Percentiles rank a stretch among this genome's conserved stretches.
Evolutionary conservation across 2,888 invertebrate genomes (phyloP).

Genomic region (Chirona hameri): DNA sequence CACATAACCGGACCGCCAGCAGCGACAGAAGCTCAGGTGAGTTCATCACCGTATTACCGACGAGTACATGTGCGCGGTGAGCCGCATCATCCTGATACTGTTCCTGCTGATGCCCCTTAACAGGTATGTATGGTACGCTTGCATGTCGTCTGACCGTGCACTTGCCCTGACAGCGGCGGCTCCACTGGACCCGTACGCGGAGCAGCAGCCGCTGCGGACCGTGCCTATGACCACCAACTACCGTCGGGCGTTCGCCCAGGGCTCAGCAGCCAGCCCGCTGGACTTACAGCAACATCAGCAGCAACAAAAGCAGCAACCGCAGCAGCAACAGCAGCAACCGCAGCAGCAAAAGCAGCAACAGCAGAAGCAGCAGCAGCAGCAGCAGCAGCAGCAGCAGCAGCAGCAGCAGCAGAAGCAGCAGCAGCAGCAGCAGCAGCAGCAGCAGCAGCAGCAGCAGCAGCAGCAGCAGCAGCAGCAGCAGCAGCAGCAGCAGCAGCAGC

Average conservation of each 20-base stretch:
- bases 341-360: too few species aligned
- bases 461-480: too few species aligned
- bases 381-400: too few species aligned
- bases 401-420: too few species aligned
- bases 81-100: too few species aligned
- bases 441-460: too few species aligned
- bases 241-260: slow-evolving; percentile 37
- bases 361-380: too few species aligned
- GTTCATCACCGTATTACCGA: neutral
- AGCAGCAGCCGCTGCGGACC: neutral
- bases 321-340: neutral
- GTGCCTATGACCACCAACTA: slow-evolving; percentile 33
- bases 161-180: neutral
- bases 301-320: neutral
- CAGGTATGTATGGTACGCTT: too few species aligned
- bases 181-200: neutral
- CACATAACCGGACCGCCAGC: neutral
- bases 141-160: neutral
- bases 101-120: too few species aligned
- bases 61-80: too few species aligned
- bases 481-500: too few species aligned
- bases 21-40: neutral
- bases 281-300: neutral
- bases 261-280: slow-evolving; percentile 31
- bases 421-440: neutral